A percentile compares a stretch with the other conserved stretches of the same genome.
These are phyloP conservation scores for Alexandromys fortis DNA, from an alignment of 2,113 vertebrate genomes.

Conservation along the genomic window DNA sequence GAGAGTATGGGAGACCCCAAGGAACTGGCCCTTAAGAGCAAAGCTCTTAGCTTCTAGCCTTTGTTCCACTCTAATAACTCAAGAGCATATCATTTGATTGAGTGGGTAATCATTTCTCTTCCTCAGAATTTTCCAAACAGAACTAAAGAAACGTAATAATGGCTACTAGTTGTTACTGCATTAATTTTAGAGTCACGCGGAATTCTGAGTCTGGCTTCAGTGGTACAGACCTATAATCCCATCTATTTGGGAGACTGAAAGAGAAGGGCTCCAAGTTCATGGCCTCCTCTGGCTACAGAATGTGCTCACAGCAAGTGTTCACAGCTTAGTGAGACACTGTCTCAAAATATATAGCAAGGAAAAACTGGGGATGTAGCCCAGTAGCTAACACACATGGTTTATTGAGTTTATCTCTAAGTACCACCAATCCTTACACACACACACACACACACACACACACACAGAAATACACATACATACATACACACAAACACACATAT, in stretches of 20 bases:
- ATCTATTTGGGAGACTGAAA: background rate
- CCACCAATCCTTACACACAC: background rate
- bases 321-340: background rate
- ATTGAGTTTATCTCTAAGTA: background rate
- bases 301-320: background rate
- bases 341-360: background rate
- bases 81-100: background rate
- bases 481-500: rapidly evolving
- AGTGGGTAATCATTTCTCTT: background rate
- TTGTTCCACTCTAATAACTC: background rate
- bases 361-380: background rate
- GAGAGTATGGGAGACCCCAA: background rate
- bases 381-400: background rate
- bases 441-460: background rate
- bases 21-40: background rate
- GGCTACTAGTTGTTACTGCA: background rate
- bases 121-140: background rate
- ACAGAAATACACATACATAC: background rate
- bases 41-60: background rate
- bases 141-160: background rate
- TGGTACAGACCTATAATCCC: background rate
- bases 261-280: background rate
- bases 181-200: background rate
- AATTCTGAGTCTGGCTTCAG: background rate
- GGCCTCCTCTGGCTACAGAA: background rate